Conservation (phyloP, 2,888 invertebrate species). For the Drosophila acutilabella region DNA sequence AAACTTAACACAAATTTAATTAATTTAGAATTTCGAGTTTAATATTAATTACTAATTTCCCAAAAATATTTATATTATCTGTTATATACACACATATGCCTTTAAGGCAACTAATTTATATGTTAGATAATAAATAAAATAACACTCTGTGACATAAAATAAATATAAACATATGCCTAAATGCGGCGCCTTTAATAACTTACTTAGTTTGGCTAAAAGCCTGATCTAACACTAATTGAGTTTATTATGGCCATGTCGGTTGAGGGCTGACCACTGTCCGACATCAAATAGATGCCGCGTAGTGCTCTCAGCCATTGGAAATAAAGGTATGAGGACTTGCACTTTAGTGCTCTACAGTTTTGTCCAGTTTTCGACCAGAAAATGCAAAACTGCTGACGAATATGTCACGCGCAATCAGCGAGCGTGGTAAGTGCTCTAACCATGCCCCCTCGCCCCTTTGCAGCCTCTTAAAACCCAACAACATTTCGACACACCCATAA, state of each 20-base stretch:
- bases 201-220: slow-evolving; percentile 74
- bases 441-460: slow-evolving; percentile 46
- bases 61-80: too few relatives aligned
- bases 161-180: slow-evolving; percentile 25
- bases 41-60: too few relatives aligned
- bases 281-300: slow-evolving; percentile 52
- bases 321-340: slow-evolving; percentile 1
- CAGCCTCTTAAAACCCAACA: background rate
- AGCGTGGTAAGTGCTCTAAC: slow-evolving; percentile 59
- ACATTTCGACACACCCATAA: slow-evolving; percentile 23
- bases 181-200: slow-evolving; percentile 57
- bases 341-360: slow-evolving; percentile 30
- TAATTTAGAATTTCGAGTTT: too few relatives aligned
- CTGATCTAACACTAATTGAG: slow-evolving; percentile 69
- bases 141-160: background rate
- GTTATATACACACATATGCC: too few relatives aligned
- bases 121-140: too few relatives aligned
- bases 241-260: slow-evolving; percentile 49
- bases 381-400: slow-evolving; percentile 72
- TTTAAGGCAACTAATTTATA: too few relatives aligned
- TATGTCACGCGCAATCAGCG: slow-evolving; percentile 70
- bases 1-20: background rate
- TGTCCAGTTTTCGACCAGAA: slow-evolving; percentile 41
- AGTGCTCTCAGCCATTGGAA: background rate
- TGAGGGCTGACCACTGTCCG: slow-evolving; percentile 20